A percentile compares a stretch with the other conserved stretches of the same genome.
phyloP scores from a whole-genome alignment of 2,888 invertebrate species.

The Steinernema carpocapsae region DNA sequence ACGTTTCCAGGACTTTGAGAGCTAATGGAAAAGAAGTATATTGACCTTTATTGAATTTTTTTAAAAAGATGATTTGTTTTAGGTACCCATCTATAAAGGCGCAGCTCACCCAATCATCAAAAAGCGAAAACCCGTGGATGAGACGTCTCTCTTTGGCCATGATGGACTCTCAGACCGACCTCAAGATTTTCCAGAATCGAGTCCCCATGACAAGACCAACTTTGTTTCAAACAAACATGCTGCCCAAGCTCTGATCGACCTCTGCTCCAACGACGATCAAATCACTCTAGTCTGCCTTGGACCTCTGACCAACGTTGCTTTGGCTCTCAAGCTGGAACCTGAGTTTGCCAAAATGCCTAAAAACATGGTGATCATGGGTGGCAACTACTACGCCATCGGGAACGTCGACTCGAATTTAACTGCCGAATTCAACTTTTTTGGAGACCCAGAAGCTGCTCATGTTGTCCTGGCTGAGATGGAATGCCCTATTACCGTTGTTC shows the following conservation, averaged over 20 bases:
- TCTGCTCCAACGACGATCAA: slow-evolving; percentile 29
- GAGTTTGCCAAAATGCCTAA: slow-evolving; percentile 61
- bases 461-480: slow-evolving; percentile 76
- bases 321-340: slow-evolving; percentile 70
- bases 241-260: slow-evolving; percentile 20
- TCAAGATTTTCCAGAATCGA: background rate
- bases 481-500: slow-evolving; percentile 75
- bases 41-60: background rate
- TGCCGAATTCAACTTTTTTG: slow-evolving; percentile 81
- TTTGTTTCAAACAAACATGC: slow-evolving; percentile 7
- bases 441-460: slow-evolving; percentile 81
- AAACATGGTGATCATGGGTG: slow-evolving; percentile 63
- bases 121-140: slow-evolving; percentile 4
- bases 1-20: slow-evolving; percentile 15
- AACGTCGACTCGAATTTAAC: slow-evolving; percentile 69
- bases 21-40: background rate
- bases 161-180: slow-evolving; percentile 10
- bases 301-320: slow-evolving; percentile 71
- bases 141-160: slow-evolving; percentile 3
- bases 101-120: background rate
- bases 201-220: background rate
- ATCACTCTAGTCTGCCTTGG: slow-evolving; percentile 44
- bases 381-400: slow-evolving; percentile 68
- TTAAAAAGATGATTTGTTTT: too few species aligned
- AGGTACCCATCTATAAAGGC: slow-evolving; percentile 21